Conservation (phyloP, 2,888 invertebrate species). For the Diplazon laetatorius region DNA sequence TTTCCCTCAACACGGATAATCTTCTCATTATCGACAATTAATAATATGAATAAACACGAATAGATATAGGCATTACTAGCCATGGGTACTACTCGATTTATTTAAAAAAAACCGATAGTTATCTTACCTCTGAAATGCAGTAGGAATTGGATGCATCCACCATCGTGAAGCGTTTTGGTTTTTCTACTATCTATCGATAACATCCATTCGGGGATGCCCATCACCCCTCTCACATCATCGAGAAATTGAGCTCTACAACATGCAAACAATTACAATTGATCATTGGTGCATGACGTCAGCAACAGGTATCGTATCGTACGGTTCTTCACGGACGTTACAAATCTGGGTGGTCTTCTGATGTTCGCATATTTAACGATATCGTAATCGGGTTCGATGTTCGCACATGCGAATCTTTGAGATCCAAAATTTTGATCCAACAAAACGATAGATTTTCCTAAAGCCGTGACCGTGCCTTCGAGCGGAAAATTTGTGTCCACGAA, state of each 20-base stretch:
- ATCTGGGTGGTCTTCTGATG: constrained; percentile 93
- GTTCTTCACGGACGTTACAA: constrained; percentile 89
- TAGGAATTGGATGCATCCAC: constrained; percentile 92
- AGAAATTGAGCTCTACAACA: constrained; percentile 90
- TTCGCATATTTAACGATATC: constrained; percentile 95
- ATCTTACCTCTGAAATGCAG: constrained; percentile 91
- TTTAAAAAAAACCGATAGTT: no score
- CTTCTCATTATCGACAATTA: no score
- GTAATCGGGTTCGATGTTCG: constrained; percentile 95
- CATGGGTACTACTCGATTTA: no score
- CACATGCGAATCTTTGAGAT: constrained; percentile 91
- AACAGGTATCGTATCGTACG: not conserved
- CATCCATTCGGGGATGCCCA: constrained; percentile 96
- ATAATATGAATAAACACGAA: no score
- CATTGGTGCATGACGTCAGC: not conserved
- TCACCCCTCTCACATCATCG: constrained; percentile 89
- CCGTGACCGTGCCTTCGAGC: constrained; percentile 89
- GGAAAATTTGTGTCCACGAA: constrained; percentile 95
- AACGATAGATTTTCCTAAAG: constrained; percentile 93
- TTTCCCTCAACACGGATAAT: no score
- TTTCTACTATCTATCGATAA: constrained; percentile 91
- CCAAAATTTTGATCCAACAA: constrained; percentile 90
- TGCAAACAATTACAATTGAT: no score
- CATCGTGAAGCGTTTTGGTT: constrained; percentile 90
- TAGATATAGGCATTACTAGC: no score